phyloP scores from a whole-genome alignment of 2,113 vertebrate genomes.

The Melanerpes aurifrons region DNA sequence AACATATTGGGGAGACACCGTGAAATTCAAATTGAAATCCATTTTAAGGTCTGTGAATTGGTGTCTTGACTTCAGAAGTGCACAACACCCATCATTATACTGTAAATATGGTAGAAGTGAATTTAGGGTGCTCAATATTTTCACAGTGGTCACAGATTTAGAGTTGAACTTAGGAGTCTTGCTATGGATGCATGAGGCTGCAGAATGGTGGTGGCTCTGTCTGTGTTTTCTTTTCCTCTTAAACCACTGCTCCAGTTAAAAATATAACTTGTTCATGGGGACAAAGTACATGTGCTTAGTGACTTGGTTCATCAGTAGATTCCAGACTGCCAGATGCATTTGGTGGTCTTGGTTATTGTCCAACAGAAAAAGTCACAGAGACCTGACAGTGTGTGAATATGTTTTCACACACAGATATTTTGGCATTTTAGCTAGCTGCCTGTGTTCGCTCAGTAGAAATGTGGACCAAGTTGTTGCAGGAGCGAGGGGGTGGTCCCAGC shows the following conservation, averaged over 20 bases:
- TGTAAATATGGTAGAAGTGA: not conserved
- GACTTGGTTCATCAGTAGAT: constrained; percentile 62
- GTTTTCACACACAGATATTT: constrained; percentile 61
- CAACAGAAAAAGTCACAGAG: constrained; percentile 51
- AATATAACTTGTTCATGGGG: constrained; percentile 14
- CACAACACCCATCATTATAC: not conserved
- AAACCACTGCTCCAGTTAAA: not conserved
- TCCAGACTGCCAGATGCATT: constrained; percentile 66
- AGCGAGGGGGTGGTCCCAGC: constrained; percentile 20
- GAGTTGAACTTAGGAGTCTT: not conserved
- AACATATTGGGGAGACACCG: not conserved
- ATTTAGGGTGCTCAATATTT: not conserved
- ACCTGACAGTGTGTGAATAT: constrained; percentile 27
- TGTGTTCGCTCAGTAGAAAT: constrained; percentile 39
- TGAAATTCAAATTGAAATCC: not conserved
- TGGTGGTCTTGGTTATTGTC: constrained; percentile 73
- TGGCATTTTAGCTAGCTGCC: constrained; percentile 44
- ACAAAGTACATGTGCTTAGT: constrained; percentile 31
- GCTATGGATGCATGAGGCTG: fast-evolving
- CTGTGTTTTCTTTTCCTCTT: not conserved
- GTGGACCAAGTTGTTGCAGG: not conserved
- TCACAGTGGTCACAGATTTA: not conserved
- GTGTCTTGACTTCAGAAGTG: not conserved
- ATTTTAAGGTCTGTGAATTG: not conserved
- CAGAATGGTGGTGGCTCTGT: fast-evolving